Evolutionary conservation across 2,797 vertebrate genomes (phyloP).

Genomic region (Neosalanx taihuensis): DNA sequence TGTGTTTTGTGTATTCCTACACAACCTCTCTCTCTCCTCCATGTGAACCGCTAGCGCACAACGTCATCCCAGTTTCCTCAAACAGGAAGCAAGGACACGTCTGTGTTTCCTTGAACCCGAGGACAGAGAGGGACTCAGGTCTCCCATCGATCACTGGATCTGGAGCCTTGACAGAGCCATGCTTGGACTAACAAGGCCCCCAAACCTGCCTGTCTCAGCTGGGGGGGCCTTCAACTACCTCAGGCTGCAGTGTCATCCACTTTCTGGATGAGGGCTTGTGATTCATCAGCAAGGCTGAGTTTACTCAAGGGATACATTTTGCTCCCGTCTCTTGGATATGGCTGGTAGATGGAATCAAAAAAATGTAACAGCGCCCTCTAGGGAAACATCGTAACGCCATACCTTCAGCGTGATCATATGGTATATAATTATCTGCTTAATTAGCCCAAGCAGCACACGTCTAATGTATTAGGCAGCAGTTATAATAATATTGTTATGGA

Average conservation of each 20-base stretch:
- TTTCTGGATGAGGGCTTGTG: conserved; percentile 51
- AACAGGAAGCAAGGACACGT: no score
- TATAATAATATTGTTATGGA: conserved; percentile 57
- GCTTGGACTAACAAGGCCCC: neutral
- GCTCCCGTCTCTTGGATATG: no score
- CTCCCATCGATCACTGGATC: no score
- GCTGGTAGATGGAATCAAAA: conserved; percentile 42
- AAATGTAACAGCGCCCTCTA: conserved; percentile 45
- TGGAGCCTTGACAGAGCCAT: neutral
- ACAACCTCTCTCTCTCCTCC: no score
- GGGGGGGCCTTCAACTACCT: conserved; percentile 40
- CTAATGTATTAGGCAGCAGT: conserved; percentile 56
- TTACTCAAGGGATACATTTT: conserved; percentile 24
- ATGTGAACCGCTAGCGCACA: no score
- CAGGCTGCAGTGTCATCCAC: conserved; percentile 48
- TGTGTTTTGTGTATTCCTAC: no score
- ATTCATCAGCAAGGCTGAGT: conserved; percentile 54
- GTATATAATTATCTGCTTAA: conserved; percentile 60
- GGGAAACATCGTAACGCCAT: conserved; percentile 27
- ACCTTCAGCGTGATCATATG: conserved; percentile 48
- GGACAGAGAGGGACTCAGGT: no score
- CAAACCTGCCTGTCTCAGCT: conserved; percentile 34
- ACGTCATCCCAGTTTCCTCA: no score
- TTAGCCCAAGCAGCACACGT: conserved; percentile 53
- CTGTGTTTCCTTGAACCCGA: no score